Conservation (phyloP, 2,888 invertebrate species). For the Caenorhabditis becei region DNA sequence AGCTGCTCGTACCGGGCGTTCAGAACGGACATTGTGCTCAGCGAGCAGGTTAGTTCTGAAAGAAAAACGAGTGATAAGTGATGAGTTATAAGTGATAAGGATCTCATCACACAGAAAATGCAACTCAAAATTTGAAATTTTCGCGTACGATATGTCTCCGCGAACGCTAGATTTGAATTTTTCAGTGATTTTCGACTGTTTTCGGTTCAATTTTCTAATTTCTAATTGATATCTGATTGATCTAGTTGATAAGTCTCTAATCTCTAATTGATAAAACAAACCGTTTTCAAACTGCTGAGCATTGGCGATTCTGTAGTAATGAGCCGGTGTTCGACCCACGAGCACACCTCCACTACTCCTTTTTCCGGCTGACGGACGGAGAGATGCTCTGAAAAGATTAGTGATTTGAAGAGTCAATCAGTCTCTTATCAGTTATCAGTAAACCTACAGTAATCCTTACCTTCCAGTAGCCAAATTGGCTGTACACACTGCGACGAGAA, state of each 20-base stretch:
- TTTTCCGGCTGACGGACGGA: constrained; percentile 62
- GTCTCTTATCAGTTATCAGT: neutral
- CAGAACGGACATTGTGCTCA: constrained; percentile 27
- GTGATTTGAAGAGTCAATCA: neutral
- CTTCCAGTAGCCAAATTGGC: constrained; percentile 60
- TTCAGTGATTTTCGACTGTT: too few relatives aligned
- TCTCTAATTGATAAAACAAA: too few relatives aligned
- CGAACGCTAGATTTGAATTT: too few relatives aligned
- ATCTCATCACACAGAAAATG: too few relatives aligned
- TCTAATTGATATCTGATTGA: too few relatives aligned
- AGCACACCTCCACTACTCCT: constrained; percentile 35
- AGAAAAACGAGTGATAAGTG: too few relatives aligned
- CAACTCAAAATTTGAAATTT: too few relatives aligned
- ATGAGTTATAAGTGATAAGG: too few relatives aligned
- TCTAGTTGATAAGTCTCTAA: too few relatives aligned
- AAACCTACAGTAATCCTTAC: constrained; percentile 5
- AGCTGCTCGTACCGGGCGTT: constrained; percentile 38
- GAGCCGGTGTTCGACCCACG: constrained; percentile 30
- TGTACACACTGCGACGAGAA: constrained; percentile 35
- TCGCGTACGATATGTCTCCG: too few relatives aligned
- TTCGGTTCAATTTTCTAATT: too few relatives aligned
- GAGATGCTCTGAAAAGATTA: constrained; percentile 39
- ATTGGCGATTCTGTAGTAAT: constrained; percentile 29
- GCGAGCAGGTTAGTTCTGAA: constrained; percentile 37
- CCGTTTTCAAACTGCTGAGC: constrained; percentile 21